phyloP scores from a whole-genome alignment of 1,140 invertebrate species.

The Hetaerina americana region DNA sequence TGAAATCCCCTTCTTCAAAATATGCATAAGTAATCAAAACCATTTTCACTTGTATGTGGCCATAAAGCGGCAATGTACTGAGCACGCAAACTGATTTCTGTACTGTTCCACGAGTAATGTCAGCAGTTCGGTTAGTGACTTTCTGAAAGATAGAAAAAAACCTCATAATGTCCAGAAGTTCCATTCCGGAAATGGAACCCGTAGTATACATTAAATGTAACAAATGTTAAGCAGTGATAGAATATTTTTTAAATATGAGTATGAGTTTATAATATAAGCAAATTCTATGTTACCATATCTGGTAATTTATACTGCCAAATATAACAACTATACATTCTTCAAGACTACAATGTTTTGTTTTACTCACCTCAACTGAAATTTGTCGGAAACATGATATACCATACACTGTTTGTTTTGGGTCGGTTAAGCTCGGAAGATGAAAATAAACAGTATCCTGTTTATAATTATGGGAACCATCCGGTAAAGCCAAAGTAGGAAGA shows the following conservation, averaged over 20 bases:
- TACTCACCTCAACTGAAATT: constrained; percentile 79
- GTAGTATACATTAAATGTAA: too few species aligned
- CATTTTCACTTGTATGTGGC: constrained; percentile 89
- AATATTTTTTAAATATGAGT: neutral
- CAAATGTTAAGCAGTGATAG: too few species aligned
- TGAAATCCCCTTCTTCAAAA: constrained; percentile 90
- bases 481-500: constrained; percentile 84
- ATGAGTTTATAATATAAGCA: neutral
- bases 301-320: neutral
- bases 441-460: constrained; percentile 94
- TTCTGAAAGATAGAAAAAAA: constrained; percentile 46
- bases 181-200: too few species aligned
- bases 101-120: constrained; percentile 89
- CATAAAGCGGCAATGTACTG: constrained; percentile 77
- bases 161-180: too few species aligned
- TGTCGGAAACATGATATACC: constrained; percentile 96
- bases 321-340: neutral
- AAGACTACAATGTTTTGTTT: neutral
- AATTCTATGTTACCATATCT: neutral
- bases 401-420: constrained; percentile 77
- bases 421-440: constrained; percentile 76
- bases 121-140: constrained; percentile 85
- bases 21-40: constrained; percentile 92
- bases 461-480: constrained; percentile 97
- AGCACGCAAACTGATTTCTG: constrained; percentile 90